Evolutionary conservation across 2,888 invertebrate genomes (phyloP), one percentile per base, ranked within the genome.

Genomic region (Mythimna ferrago): DNA sequence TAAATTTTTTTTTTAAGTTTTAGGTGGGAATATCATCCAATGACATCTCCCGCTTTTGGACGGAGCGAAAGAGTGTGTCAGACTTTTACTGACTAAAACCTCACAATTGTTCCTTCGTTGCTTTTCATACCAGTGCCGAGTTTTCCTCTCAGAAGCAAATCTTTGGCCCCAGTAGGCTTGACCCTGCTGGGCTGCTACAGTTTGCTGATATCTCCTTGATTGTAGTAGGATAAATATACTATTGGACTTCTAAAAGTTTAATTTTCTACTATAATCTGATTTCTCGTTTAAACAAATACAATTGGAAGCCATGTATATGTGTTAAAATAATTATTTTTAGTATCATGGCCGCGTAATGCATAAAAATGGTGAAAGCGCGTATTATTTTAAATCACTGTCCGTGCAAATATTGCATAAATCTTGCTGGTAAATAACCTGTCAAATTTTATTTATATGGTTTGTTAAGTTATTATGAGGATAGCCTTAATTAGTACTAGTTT

Each of bases 381-480:
- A 77, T 81, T 72, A 72, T 83, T 87, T 87, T 79, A 75, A 86
- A 78, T 83, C 61, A 56, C 65, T 38, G 48, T 53, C 44, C 21
- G 56, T 48, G 62, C 48, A 74, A 70, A 72, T 64, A 68, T 79
- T 82, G n/a, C 64, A 58, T 81, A 44, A 65, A 54, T 26, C 21
- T 11, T 21, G 19, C 6, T 7, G 41, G 35, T 44, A 32, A 11
- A 6, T 38, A 9, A 11, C 35, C 38, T 70, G 57, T 38, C 32
- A 21, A 65, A 57, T 19, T 7, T 35, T 54, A 53, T 66, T 56
- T 41, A 41, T 66, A 44, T 19, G 2, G 21, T 38, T 21, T 62
- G 21, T 3, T 19, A 21, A 2, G 26, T 21, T 26, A 16, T 9
- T 44, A 26, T 62, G 16, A 38, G 51, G 5, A 0, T 11, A 51